Evolutionary conservation across 2,888 invertebrate species (phyloP).

Genomic region (Tetropium fuscum): DNA sequence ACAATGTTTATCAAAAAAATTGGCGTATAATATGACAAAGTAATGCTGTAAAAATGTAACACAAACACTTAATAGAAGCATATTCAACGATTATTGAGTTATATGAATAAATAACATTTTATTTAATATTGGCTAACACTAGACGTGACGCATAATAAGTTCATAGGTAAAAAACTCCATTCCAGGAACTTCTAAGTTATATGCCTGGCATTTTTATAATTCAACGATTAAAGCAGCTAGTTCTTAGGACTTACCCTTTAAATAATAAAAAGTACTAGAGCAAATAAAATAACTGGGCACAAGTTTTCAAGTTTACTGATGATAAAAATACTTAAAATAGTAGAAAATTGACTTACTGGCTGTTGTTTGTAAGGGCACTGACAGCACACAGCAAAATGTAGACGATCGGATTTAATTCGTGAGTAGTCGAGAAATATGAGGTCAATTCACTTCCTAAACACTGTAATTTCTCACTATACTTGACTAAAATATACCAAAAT

Average conservation of each 20-base stretch:
- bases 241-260: constrained; percentile 1
- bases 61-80: neutral
- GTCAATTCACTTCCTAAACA: neutral
- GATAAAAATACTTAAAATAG: constrained; percentile 31
- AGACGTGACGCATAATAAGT: constrained; percentile 41
- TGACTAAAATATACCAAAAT: too few species aligned
- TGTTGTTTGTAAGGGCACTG: constrained; percentile 66
- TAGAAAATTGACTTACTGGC: constrained; percentile 67
- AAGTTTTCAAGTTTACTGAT: constrained; percentile 2
- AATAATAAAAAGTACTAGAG: constrained; percentile 28
- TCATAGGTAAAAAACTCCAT: constrained; percentile 21
- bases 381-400: constrained; percentile 42
- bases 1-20: neutral
- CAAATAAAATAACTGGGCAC: constrained; percentile 22
- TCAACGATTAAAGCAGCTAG: neutral
- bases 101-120: constrained; percentile 5
- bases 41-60: neutral
- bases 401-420: constrained; percentile 32
- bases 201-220: constrained; percentile 1
- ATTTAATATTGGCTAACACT: constrained; percentile 14
- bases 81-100: constrained; percentile 3
- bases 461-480: too few species aligned
- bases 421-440: constrained; percentile 29
- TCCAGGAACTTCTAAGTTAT: constrained; percentile 8
- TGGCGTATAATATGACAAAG: neutral